Conservation (phyloP, 2,113 vertebrate genomes). For the Balaenoptera acutorostrata region DNA sequence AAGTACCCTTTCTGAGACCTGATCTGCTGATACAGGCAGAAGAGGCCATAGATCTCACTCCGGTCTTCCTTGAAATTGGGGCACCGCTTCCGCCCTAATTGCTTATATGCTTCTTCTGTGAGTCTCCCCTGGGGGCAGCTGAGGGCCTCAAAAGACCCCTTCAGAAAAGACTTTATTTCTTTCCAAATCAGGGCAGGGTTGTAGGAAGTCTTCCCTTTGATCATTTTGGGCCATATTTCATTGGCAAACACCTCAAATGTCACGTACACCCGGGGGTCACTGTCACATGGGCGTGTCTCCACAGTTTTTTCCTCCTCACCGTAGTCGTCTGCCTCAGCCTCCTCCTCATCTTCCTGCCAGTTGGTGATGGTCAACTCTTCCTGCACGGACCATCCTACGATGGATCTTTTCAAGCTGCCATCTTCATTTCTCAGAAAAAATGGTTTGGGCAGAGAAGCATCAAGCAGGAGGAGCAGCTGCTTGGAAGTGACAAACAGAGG, state of each 20-base stretch:
- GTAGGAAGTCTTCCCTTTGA: slow-evolving; percentile 83
- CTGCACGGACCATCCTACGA: slow-evolving; percentile 82
- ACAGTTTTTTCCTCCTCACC: slow-evolving; percentile 71
- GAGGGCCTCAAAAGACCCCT: slow-evolving; percentile 87
- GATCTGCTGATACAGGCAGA: slow-evolving; percentile 84
- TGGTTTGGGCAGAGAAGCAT: slow-evolving; percentile 83
- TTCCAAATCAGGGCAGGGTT: slow-evolving; percentile 87
- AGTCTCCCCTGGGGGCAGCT: slow-evolving; percentile 78
- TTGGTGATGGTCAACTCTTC: slow-evolving; percentile 78
- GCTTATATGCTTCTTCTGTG: slow-evolving; percentile 83
- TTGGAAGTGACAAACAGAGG: slow-evolving; percentile 85
- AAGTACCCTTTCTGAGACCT: slow-evolving; percentile 84
- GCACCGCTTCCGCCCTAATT: slow-evolving; percentile 82
- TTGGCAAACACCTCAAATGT: slow-evolving; percentile 81
- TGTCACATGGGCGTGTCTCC: slow-evolving; percentile 59
- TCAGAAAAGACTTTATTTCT: slow-evolving; percentile 88
- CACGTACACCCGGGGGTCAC: slow-evolving; percentile 80
- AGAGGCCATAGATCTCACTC: slow-evolving; percentile 84
- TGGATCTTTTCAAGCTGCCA: slow-evolving; percentile 82
- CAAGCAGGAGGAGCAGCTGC: slow-evolving; percentile 83
- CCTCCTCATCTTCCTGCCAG: slow-evolving; percentile 81
- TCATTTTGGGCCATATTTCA: slow-evolving; percentile 87
- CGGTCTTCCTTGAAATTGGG: slow-evolving; percentile 86
- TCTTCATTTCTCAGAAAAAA: slow-evolving; percentile 87
- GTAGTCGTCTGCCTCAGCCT: slow-evolving; percentile 70